Evolutionary conservation across 2,113 vertebrate genomes (phyloP).

Genomic region (Stigmatopora argus): DNA sequence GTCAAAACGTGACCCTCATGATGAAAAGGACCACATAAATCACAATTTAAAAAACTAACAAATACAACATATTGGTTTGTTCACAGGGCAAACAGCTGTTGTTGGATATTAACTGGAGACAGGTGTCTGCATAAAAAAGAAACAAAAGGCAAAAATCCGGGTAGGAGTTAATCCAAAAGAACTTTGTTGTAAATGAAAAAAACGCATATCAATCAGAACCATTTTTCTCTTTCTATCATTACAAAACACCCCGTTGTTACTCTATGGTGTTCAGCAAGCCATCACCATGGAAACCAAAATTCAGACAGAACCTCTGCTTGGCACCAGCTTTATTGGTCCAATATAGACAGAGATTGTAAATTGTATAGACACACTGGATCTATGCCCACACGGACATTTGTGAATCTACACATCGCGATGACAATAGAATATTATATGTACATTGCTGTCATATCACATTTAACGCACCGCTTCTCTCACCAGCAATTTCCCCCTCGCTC

Average conservation of each 20-base stretch:
- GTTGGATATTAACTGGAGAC: no score
- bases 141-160: no score
- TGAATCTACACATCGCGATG: constrained; percentile 11
- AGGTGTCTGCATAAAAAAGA: no score
- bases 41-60: no score
- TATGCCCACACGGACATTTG: constrained; percentile 17
- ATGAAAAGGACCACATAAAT: no score
- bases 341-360: constrained; percentile 36
- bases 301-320: constrained; percentile 37
- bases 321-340: constrained; percentile 37
- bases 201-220: not conserved
- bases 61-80: no score
- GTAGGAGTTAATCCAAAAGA: not conserved
- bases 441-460: constrained; percentile 33
- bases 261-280: constrained; percentile 23
- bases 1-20: no score
- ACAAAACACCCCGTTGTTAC: not conserved
- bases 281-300: constrained; percentile 48
- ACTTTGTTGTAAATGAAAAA: not conserved
- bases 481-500: constrained; percentile 12
- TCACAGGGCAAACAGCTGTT: no score
- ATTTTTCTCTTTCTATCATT: not conserved
- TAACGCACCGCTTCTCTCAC: constrained; percentile 26
- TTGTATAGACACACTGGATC: constrained; percentile 37
- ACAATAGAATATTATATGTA: constrained; percentile 10